Evolutionary conservation across 2,888 invertebrate species (phyloP).

Genomic region (Oscheius myriophilus): DNA sequence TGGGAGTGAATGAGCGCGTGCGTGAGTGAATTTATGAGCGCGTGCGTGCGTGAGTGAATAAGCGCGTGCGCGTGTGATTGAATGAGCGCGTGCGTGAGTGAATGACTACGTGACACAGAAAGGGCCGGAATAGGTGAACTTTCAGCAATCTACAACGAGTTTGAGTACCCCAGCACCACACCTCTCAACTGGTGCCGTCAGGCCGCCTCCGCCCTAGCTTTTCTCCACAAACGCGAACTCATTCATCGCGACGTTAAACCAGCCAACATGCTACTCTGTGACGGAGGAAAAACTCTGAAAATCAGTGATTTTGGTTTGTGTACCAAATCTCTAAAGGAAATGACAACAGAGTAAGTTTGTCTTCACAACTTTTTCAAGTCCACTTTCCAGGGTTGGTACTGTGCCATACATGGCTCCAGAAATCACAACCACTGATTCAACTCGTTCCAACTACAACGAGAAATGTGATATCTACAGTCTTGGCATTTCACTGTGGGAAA

Average conservation of each 20-base stretch:
- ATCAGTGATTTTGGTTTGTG: conserved; percentile 24
- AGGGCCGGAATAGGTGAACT: too few relatives aligned
- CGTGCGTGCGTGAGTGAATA: too few relatives aligned
- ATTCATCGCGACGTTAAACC: conserved; percentile 74
- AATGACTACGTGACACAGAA: too few relatives aligned
- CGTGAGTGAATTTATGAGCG: too few relatives aligned
- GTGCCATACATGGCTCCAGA: conserved; percentile 22
- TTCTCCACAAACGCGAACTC: conserved; percentile 73
- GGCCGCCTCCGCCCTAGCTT: conserved; percentile 71
- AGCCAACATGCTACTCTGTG: conserved; percentile 35
- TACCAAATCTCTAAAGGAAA: neutral
- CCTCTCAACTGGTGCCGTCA: conserved; percentile 28
- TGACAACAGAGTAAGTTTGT: conserved; percentile 16
- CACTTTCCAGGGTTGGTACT: conserved; percentile 12
- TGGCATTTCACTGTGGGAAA: conserved; percentile 19
- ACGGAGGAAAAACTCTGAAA: conserved; percentile 8
- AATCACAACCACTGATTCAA: neutral
- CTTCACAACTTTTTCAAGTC: neutral
- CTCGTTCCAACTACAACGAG: neutral
- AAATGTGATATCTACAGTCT: conserved; percentile 21
- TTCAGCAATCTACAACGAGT: conserved; percentile 13
- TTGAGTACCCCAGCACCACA: neutral
- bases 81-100: too few relatives aligned
- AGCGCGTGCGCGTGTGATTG: too few relatives aligned
- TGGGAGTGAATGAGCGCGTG: too few relatives aligned